Evolutionary conservation across 2,797 vertebrate genomes (phyloP).

Genomic region (Prunella strophiata): DNA sequence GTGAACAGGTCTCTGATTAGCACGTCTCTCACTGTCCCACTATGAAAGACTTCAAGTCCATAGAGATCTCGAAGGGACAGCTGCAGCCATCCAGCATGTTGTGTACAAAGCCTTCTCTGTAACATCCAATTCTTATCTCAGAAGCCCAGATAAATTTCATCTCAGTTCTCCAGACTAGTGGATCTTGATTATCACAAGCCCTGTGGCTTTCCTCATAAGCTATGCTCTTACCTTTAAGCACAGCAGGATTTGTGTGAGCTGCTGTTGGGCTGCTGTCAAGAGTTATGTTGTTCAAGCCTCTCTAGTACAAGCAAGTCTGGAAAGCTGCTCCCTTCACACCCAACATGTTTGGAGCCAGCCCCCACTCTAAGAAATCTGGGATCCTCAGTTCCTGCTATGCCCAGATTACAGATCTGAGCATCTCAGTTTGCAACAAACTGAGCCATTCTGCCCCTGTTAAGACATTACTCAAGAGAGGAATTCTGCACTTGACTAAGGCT

Average conservation of each 20-base stretch:
- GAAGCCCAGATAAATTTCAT: constrained; percentile 33
- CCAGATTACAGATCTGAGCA: not conserved
- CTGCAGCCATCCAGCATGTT: not conserved
- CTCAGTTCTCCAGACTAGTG: not conserved
- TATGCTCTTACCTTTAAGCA: constrained; percentile 7
- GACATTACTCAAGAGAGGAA: not conserved
- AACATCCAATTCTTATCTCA: constrained; percentile 1
- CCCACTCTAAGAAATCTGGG: not conserved
- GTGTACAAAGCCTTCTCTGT: not conserved
- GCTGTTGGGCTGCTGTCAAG: not conserved
- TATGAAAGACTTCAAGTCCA: not conserved
- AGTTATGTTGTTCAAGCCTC: not conserved
- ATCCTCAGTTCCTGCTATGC: not conserved
- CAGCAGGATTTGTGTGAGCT: not conserved
- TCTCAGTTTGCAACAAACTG: not conserved
- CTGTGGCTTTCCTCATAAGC: constrained; percentile 23
- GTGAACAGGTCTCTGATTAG: not conserved
- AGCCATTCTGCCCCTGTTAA: not conserved
- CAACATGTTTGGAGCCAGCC: not conserved
- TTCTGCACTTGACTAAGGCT: not conserved
- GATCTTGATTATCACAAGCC: constrained; percentile 9
- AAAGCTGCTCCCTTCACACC: not conserved
- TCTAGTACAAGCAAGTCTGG: not conserved
- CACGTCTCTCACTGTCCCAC: not conserved
- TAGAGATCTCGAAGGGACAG: not conserved